Conservation (phyloP, 2,113 vertebrate genomes). For the Ceyx melanurus region DNA sequence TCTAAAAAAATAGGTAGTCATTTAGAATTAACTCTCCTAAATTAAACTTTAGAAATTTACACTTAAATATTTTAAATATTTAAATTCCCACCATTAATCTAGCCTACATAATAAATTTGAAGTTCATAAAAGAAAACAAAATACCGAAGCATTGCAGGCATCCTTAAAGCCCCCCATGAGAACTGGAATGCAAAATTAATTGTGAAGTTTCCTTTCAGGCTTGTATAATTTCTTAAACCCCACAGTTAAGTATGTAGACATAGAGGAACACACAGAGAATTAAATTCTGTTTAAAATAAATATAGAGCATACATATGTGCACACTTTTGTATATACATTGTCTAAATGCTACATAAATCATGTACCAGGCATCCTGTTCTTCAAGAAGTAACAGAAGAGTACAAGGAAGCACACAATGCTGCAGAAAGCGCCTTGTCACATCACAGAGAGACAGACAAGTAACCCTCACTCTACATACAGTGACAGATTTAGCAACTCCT, state of each 20-base stretch:
- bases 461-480: not conserved
- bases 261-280: not conserved
- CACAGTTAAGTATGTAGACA: not conserved
- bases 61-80: not conserved
- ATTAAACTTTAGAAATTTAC: not conserved
- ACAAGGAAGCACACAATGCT: not conserved
- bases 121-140: not conserved
- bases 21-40: not conserved
- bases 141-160: not conserved
- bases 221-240: not conserved
- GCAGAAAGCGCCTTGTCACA: not conserved
- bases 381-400: not conserved
- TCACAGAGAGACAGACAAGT: not conserved
- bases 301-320: not conserved
- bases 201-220: not conserved
- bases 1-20: not conserved
- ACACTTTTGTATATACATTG: not conserved
- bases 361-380: not conserved
- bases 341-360: not conserved
- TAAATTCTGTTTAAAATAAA: not conserved
- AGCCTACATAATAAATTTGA: not conserved
- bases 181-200: fast-evolving
- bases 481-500: not conserved
- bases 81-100: not conserved
- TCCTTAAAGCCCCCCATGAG: not conserved